Evolutionary conservation across 2,797 vertebrate genomes (phyloP).

Genomic region (Cynopterus sphinx): DNA sequence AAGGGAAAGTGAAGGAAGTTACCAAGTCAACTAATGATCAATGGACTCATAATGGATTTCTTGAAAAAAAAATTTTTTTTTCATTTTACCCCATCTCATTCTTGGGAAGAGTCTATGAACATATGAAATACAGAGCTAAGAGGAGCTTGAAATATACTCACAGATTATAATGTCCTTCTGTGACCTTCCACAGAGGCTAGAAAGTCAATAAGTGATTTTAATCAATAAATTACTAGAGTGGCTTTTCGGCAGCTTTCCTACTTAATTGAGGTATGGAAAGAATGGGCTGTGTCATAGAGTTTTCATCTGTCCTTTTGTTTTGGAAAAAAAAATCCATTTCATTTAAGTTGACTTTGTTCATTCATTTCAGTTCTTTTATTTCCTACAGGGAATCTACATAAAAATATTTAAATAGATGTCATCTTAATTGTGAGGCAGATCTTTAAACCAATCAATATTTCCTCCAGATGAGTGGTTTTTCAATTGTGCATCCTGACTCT

Average conservation of each 20-base stretch:
- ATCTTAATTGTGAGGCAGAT: neutral
- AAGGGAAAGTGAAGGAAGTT: neutral
- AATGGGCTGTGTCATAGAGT: neutral
- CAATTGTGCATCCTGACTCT: neutral
- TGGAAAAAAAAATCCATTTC: constrained; percentile 4
- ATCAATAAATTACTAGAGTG: constrained; percentile 58
- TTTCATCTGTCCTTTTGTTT: constrained; percentile 59
- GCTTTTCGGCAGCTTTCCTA: constrained; percentile 38
- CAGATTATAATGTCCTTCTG: neutral
- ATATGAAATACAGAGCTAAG: constrained; percentile 12
- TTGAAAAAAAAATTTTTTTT: neutral
- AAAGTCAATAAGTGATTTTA: constrained; percentile 58
- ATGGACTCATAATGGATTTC: neutral
- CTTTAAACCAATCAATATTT: constrained; percentile 33
- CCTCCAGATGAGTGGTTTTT: neutral
- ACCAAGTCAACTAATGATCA: neutral
- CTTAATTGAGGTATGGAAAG: constrained; percentile 53
- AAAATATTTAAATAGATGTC: neutral
- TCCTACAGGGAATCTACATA: neutral
- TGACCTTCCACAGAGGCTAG: constrained; percentile 26
- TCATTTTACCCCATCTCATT: neutral
- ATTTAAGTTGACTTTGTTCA: neutral
- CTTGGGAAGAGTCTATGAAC: neutral
- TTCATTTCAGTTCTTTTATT: constrained; percentile 10
- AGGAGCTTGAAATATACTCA: neutral